phyloP scores from a whole-genome alignment of 2,797 vertebrate species.

The Sebastes taczanowskii region DNA sequence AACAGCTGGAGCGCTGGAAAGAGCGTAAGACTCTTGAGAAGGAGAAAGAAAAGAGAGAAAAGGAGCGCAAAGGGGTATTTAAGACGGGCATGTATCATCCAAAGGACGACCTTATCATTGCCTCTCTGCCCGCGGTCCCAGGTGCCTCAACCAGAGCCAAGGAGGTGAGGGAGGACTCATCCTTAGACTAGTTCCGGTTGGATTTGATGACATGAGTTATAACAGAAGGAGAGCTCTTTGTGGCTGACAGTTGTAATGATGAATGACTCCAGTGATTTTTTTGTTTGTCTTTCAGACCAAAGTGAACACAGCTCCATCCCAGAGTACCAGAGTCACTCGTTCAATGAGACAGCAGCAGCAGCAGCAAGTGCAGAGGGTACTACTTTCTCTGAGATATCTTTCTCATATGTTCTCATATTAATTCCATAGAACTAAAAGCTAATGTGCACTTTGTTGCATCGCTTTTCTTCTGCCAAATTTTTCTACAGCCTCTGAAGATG shows the following conservation, averaged over 20 bases:
- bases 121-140: constrained; percentile 62
- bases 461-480: not conserved
- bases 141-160: constrained; percentile 68
- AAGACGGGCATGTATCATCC: constrained; percentile 90
- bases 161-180: constrained; percentile 56
- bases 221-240: not conserved
- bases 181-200: not conserved
- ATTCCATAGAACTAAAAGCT: not conserved
- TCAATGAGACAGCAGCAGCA: constrained; percentile 78
- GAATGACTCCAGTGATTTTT: not conserved
- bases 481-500: constrained; percentile 41
- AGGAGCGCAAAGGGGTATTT: constrained; percentile 86
- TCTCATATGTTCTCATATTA: not conserved
- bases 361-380: constrained; percentile 55
- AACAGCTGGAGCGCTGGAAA: constrained; percentile 91
- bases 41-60: constrained; percentile 88
- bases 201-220: not conserved
- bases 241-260: not conserved
- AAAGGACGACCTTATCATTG: constrained; percentile 62
- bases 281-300: constrained; percentile 49
- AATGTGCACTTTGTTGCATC: not conserved
- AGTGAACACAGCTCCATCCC: not conserved
- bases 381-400: not conserved
- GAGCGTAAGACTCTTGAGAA: constrained; percentile 90
- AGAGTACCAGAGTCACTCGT: constrained; percentile 77